Evolutionary conservation across 1,140 invertebrate species (phyloP).

Genomic region (Mercenaria mercenaria): DNA sequence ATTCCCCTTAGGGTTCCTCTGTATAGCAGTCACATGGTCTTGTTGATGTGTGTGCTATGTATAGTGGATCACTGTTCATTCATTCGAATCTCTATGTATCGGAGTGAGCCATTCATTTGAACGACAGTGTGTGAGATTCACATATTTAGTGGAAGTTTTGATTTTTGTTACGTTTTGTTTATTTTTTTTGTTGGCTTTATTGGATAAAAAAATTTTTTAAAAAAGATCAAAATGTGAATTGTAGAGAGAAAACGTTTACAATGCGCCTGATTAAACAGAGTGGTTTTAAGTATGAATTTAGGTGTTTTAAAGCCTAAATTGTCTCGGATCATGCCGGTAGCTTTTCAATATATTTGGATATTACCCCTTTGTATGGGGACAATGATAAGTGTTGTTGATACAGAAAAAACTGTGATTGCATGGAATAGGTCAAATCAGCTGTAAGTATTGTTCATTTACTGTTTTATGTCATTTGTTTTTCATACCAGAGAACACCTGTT

Average conservation of each 20-base stretch:
- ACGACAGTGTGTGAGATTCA: not conserved
- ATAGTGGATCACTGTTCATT: slow-evolving; percentile 45
- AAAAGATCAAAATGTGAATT: not conserved
- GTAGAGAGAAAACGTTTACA: not conserved
- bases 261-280: not conserved
- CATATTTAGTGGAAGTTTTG: not conserved
- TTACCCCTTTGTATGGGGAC: slow-evolving; percentile 64
- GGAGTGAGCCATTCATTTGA: slow-evolving; percentile 6
- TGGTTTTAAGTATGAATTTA: slow-evolving; percentile 38
- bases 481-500: not conserved
- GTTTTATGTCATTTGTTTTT: not conserved
- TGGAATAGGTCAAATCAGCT: slow-evolving; percentile 56
- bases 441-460: slow-evolving; percentile 26
- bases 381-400: slow-evolving; percentile 45
- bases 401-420: slow-evolving; percentile 25
- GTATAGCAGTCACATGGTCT: slow-evolving; percentile 45
- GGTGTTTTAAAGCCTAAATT: slow-evolving; percentile 57
- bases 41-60: slow-evolving; percentile 19
- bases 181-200: not conserved
- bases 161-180: slow-evolving; percentile 2
- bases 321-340: slow-evolving; percentile 48
- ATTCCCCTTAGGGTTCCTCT: slow-evolving; percentile 51
- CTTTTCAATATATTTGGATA: slow-evolving; percentile 52
- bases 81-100: slow-evolving; percentile 31
- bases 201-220: not conserved